A percentile compares a stretch with the other conserved stretches of the same genome.
Conservation (phyloP, 2,797 vertebrate genomes). For the Pristis pectinata region DNA sequence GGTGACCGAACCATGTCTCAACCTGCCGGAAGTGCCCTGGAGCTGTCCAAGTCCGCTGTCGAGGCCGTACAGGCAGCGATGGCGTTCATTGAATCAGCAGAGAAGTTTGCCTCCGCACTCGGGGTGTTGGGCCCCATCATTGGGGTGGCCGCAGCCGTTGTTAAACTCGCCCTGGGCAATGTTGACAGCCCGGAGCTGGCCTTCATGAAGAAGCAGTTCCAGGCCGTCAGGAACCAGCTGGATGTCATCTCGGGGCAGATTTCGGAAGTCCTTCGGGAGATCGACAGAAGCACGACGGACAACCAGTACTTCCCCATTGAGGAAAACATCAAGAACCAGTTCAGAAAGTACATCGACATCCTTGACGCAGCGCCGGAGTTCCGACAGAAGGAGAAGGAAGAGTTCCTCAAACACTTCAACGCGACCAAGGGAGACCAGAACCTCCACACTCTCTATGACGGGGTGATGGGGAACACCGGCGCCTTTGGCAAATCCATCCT, state of each 20-base stretch:
- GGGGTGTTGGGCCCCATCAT: constrained; percentile 67
- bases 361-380: constrained; percentile 63
- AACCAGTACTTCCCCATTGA: constrained; percentile 60
- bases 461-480: constrained; percentile 56
- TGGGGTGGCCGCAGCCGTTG: constrained; percentile 60
- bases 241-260: constrained; percentile 62
- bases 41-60: constrained; percentile 47
- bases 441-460: constrained; percentile 57
- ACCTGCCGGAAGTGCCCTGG: not conserved
- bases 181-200: constrained; percentile 65
- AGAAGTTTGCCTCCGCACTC: constrained; percentile 58
- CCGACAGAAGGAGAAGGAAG: constrained; percentile 62
- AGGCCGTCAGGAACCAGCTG: constrained; percentile 64
- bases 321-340: constrained; percentile 69
- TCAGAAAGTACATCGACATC: constrained; percentile 72
- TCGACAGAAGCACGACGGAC: constrained; percentile 61
- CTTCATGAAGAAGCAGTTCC: constrained; percentile 69
- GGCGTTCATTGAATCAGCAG: constrained; percentile 59
- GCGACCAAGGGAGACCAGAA: constrained; percentile 61
- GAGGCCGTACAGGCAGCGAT: constrained; percentile 60
- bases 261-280: constrained; percentile 59
- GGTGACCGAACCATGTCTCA: too few species aligned
- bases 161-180: constrained; percentile 62
- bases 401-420: constrained; percentile 61
- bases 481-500: constrained; percentile 61